Evolutionary conservation across 2,113 vertebrate species (phyloP), one percentile per base, ranked within the genome.

Genomic region (Promerops cafer): DNA sequence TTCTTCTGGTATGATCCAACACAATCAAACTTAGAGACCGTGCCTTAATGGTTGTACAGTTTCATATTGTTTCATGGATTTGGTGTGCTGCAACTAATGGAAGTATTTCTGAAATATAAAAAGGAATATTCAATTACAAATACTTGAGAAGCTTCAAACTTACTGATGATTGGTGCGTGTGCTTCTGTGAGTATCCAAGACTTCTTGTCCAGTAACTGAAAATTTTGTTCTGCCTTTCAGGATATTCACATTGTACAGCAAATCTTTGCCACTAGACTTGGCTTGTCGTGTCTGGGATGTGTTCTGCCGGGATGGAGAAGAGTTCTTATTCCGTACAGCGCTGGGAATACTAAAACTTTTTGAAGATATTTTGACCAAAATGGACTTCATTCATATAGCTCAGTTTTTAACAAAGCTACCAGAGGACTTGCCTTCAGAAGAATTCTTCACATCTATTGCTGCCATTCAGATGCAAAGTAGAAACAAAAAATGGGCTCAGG

Each of bases 311-410:
- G 99, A 99, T 10, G 98, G 99, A 7, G 99, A 99, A 84, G 99
- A 99, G 98, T 99, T 99, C 84, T 97, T 99, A 23, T 99, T 99
- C 97, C 99, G 99, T 88, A 99, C 99, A 26, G 99, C 98, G 0
- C 97, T 99, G 94, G 99, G 99, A 82, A 97, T 99, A 96, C 97
- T 99, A 86, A 98, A 97, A 72, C 98, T 99, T 61, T 99, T 99
- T 80, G 98, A 98, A 97, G 99, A 99, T 94, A 98, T 99, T 95
- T 98, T 99, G 96, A 98, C 98, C 82, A 97, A 97, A 97, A 99
- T 99, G 99, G 99, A 99, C 98, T 99, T 99, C 97, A 99, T 99
- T 96, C 99, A 99, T 95, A 98, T 99, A 89, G 99, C 99, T 7
- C 99, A 99, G 98, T 99, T 99, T 98, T 98, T 99, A 87, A 99